Conservation (phyloP, 1,140 invertebrate genomes). For the Acromyrmex echinatior region DNA sequence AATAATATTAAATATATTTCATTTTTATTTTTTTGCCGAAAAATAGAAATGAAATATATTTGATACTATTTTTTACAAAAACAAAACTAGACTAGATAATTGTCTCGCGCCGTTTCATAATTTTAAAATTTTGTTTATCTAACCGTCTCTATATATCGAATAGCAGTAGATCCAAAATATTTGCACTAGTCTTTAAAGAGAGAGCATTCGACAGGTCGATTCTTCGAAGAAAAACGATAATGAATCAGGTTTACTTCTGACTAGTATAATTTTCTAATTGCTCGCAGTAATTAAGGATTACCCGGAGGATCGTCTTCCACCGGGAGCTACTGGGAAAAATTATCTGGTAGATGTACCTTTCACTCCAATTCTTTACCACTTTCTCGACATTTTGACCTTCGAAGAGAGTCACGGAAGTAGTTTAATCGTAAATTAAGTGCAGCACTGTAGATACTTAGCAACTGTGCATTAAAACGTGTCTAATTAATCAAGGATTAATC, state of each 20-base stretch:
- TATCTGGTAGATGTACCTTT: constrained; percentile 57
- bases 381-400: constrained; percentile 55
- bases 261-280: constrained; percentile 78
- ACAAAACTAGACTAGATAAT: background rate
- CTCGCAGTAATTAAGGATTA: constrained; percentile 72
- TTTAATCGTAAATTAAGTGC: constrained; percentile 58
- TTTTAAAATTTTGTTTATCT: constrained; percentile 6
- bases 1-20: constrained; percentile 77
- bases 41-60: constrained; percentile 74
- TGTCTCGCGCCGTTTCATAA: constrained; percentile 41
- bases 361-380: constrained; percentile 61
- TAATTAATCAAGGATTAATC: constrained; percentile 35
- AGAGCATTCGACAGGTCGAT: constrained; percentile 41
- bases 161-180: constrained; percentile 62
- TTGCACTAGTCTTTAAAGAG: constrained; percentile 13
- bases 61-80: constrained; percentile 76
- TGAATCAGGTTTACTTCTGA: constrained; percentile 52
- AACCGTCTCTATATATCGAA: background rate
- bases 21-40: constrained; percentile 66
- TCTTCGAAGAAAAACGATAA: constrained; percentile 52
- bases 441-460: background rate
- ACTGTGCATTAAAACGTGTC: constrained; percentile 7
- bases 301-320: constrained; percentile 38
- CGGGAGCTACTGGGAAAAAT: constrained; percentile 63
- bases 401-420: constrained; percentile 22